Base-by-base conservation (phyloP, 2,113 vertebrate genomes). In the Festucalex cinctus region DNA sequence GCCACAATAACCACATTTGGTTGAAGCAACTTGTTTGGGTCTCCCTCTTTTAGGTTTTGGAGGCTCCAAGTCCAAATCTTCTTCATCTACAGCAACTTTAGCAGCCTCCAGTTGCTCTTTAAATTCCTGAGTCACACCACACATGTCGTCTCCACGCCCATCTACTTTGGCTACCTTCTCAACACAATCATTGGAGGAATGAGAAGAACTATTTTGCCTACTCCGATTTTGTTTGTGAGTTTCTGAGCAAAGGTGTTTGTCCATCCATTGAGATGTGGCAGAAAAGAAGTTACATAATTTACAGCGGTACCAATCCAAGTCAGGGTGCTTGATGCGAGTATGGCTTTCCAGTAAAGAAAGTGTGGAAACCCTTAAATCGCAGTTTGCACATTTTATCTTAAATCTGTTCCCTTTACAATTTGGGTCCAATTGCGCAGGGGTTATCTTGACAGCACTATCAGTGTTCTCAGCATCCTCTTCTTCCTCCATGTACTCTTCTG, bases 1-100 rank as follows among this genome's bases (percentile, higher is more conserved):
- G 20, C 98, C 97, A 79, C 98, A 99, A 32, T 99, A 92, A 16
- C 89, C 86, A 76, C 98, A 99, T 0, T 92, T 95, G 58, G 95
- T 93, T 8, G 94, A 91, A 60, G 91, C 13, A 12, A 82, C 84
- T 19, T 93, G 93, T 83, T 94, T 97, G 1, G 93, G 89, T 69
- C 94, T 86, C 26, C 93, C 96, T 81, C 88, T 92, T 88, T 93
- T 97, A 66, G 84, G 91, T 71, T 68, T 91, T 39, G 84, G 81
- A 16, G 84, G 79, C 26, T 73, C 76, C 2, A 43, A 56, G 48
- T 88, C 86, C 20, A 6, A 63, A 5, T 80, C 82, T 12, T 72
- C 79, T 8, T 86, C 81, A 1, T 62, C 36, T 6, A 24, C n/a
- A 12, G n/a, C 58, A 16, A 39, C 59, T 61, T 62, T 59, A 32